Base-by-base conservation (phyloP, 2,888 invertebrate genomes). In the Hybos culiciformis region DNA sequence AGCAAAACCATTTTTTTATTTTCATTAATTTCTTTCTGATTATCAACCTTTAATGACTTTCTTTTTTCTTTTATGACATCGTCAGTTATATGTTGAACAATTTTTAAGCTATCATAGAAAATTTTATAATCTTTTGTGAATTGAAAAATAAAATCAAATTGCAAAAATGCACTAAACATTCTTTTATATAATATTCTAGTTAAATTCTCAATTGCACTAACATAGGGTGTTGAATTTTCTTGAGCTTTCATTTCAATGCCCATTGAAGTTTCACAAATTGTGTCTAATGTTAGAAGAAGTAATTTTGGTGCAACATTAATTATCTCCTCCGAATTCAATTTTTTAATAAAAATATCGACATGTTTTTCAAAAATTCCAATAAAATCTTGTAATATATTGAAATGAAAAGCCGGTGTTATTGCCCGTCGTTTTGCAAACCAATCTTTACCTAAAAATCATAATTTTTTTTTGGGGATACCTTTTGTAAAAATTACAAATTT, bases 351-450 rank as follows among this genome's bases (percentile, higher is more conserved):
- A 18, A 74, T 64, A 32, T 66, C 60, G 9, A 72, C 65, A 46
- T 78, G 75, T 45, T 71, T 71, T 50, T 78, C 72, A 57, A 83
- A 80, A 0, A 78, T 71, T 2, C 73, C 73, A 19, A 79, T 56
- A 58, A 80, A 82, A 51, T 77, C 73, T 54, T 79, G 75, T 34
- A 83, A 60, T 45, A 83, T 80, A 53, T 77, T 75, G 58, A 81
- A 82, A 60, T 83, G 83, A 59, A 83, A 83, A 0, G 82, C 74
- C 2, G 82, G 80, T 0, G 82, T 82, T 46, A 83, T 57, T 46
- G 81, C 69, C 58, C 77, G 79, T 26, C 83, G 67, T 37, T 76
- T 70, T 1, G 60, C 61, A 51, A 68, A 70, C 83, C 83, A 83
- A 63, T 70, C 21, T 40, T 47, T 47, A 9, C 47, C 47, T 47